Evolutionary conservation across 2,888 invertebrate genomes (phyloP).

Genomic region (Timandra comae): DNA sequence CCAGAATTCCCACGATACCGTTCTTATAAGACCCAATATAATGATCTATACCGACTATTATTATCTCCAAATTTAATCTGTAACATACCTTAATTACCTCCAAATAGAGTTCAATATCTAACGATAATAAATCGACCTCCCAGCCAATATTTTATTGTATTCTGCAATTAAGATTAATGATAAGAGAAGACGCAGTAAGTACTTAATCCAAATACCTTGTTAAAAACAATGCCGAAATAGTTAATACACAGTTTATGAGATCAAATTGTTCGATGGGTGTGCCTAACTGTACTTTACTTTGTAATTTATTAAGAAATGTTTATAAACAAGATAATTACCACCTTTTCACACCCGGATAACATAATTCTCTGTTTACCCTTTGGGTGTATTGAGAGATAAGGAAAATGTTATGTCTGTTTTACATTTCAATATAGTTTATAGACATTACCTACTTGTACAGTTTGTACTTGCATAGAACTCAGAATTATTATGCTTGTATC

Average conservation of each 20-base stretch:
- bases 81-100: constrained; percentile 41
- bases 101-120: constrained; percentile 41
- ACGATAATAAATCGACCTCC: constrained; percentile 30
- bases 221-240: constrained; percentile 48
- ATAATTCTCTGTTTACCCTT: constrained; percentile 7
- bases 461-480: no score
- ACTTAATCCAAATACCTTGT: constrained; percentile 74
- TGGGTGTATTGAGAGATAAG: background rate
- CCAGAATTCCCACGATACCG: constrained; percentile 70
- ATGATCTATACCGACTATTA: constrained; percentile 64
- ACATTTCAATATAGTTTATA: no score
- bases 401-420: background rate
- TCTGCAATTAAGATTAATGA: constrained; percentile 76
- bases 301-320: constrained; percentile 40
- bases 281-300: constrained; percentile 35
- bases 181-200: constrained; percentile 70
- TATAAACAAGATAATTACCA: constrained; percentile 29
- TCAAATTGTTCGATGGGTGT: constrained; percentile 59
- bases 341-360: constrained; percentile 19
- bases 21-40: constrained; percentile 67
- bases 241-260: constrained; percentile 54
- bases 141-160: constrained; percentile 73
- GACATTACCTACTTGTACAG: no score
- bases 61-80: constrained; percentile 34
- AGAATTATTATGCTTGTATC: no score